Evolutionary conservation across 2,888 invertebrate species (phyloP).

Genomic region (Xylophagus ater): DNA sequence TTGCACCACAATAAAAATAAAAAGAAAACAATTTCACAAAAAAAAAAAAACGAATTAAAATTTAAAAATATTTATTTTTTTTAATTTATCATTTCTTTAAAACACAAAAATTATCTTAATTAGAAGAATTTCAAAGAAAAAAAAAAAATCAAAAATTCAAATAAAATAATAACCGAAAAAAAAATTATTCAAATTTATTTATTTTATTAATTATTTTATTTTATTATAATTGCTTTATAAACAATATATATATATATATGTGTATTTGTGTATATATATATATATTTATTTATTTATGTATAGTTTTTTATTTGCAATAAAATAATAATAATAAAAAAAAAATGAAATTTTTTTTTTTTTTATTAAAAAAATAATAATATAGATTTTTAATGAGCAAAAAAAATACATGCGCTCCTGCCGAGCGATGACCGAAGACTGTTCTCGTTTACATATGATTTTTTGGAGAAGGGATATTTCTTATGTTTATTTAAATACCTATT

Average conservation of each 20-base stretch:
- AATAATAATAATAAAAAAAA: not conserved
- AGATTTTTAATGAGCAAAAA: constrained; percentile 8
- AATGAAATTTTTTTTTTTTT: not conserved
- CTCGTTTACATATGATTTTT: constrained; percentile 17
- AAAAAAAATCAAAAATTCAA: not conserved
- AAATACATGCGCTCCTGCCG: constrained; percentile 21
- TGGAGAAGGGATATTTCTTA: constrained; percentile 16
- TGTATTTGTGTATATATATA: constrained; percentile 11
- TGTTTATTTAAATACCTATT: too few relatives aligned
- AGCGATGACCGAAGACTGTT: constrained; percentile 23
- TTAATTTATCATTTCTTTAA: not conserved
- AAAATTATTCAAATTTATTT: not conserved
- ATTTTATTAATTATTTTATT: not conserved
- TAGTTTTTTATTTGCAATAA: constrained; percentile 8
- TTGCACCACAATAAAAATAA: too few relatives aligned
- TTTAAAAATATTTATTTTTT: not conserved
- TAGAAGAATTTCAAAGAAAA: too few relatives aligned
- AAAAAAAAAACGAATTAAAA: too few relatives aligned
- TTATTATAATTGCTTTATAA: not conserved
- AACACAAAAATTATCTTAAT: too few relatives aligned
- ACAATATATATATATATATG: constrained; percentile 6
- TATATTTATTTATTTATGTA: constrained; percentile 7
- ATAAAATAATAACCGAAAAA: not conserved
- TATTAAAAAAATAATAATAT: too few relatives aligned
- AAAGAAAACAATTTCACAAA: too few relatives aligned